Evolutionary conservation across 1,140 invertebrate genomes (phyloP).

Genomic region (Hestina assimilis): DNA sequence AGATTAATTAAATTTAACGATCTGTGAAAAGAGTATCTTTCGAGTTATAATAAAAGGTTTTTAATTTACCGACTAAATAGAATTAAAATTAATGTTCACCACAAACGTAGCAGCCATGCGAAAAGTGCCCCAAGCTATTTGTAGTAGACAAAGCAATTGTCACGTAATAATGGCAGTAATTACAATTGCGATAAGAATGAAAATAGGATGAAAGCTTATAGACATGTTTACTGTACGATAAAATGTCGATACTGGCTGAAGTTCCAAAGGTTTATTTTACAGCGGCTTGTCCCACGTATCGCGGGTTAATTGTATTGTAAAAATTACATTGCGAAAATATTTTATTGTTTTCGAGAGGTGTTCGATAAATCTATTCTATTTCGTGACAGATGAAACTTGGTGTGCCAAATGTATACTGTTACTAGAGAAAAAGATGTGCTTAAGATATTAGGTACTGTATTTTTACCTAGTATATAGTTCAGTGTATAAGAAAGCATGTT

Average conservation of each 20-base stretch:
- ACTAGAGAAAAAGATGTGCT: not conserved
- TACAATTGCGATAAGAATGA: not conserved
- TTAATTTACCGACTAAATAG: slow-evolving; percentile 21
- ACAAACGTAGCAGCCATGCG: slow-evolving; percentile 12
- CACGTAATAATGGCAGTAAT: not conserved
- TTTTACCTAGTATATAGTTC: too few relatives aligned
- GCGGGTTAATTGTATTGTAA: slow-evolving; percentile 23
- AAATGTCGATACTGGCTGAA: slow-evolving; percentile 23
- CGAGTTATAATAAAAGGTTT: slow-evolving; percentile 14
- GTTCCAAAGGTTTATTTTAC: slow-evolving; percentile 26
- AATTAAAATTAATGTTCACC: too few relatives aligned
- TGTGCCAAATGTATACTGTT: not conserved
- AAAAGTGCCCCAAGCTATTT: slow-evolving; percentile 18
- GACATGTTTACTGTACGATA: slow-evolving; percentile 12
- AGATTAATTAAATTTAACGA: too few relatives aligned
- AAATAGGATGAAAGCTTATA: not conserved
- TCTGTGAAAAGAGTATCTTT: slow-evolving; percentile 8
- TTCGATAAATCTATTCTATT: slow-evolving; percentile 8
- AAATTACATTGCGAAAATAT: slow-evolving; percentile 22
- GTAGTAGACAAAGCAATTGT: not conserved
- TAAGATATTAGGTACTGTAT: too few relatives aligned
- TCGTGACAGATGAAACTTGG: too few relatives aligned
- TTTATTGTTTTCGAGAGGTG: slow-evolving; percentile 17
- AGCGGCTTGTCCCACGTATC: slow-evolving; percentile 13
- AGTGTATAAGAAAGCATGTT: too few relatives aligned